Base-by-base conservation (phyloP, 1,140 invertebrate genomes). In the Gonioctena quinquepunctata region DNA sequence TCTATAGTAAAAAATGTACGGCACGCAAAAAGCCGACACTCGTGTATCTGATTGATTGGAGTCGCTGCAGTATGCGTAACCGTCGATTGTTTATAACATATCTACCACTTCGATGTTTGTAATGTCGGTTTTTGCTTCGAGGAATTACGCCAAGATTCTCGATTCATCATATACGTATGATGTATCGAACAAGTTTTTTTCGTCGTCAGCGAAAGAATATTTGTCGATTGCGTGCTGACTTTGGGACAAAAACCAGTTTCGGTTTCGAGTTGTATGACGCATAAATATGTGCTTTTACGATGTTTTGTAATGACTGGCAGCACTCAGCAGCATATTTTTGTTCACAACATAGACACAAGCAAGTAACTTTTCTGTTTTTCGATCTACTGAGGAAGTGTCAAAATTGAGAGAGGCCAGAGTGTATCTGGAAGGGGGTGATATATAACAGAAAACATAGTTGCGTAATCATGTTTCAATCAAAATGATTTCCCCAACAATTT, bases 11-110 rank as follows among this genome's bases (percentile, higher is more conserved):
- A 67, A 63, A 52, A 71, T 49, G 5, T 21, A 42, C 8, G 16
- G 16, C 3, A 57, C 33, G 13, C 13, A 42, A 48, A 67, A 57
- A 67, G 16, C 21, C 16, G 26, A 67, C 27, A 67, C 23, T 67
- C 50, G 57, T 49, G n/a, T 42, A 67, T 62, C 65, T 71, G 70
- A 71, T 71, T 71, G 70, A 71, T 71, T 71, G 70, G 50, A 62
- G 65, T 68, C 62, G 65, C 68, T 71, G 18, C 49, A 67, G 18
- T 57, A 65, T 67, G 50, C 22, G 60, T 67, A 62, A 56, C 57
- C 64, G 48, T 62, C 67, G 70, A 68, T 68, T 71, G 65, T 71
- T 67, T 68, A 68, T 71, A 56, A 57, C 57, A 60, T 67, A 33
- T 61, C 42, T 57, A 50, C 67, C 65, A 57, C 65, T 62, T 49